Evolutionary conservation across 2,797 vertebrate species (phyloP), one percentile per base, ranked within the genome.

Genomic region (Myioborus miniatus): DNA sequence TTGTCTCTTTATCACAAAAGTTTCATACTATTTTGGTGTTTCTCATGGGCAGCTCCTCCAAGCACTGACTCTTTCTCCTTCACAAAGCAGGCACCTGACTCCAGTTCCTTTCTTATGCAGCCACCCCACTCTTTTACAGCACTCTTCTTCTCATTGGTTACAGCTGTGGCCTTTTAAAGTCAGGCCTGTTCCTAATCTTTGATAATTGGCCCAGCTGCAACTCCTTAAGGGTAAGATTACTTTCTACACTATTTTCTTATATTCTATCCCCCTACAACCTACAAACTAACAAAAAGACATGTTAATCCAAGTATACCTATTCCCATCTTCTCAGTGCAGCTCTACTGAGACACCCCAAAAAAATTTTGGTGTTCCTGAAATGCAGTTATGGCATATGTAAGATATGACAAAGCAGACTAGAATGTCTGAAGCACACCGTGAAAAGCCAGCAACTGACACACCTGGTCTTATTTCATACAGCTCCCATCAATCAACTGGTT

Each of bases 21-120:
- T 8, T 50, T 11, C 49, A 50, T 6, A 50, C 49, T 4, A 29
- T 50, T 27, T 50, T 18, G 27, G 16, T 50, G 27, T 29, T 50
- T 50, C 27, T 50, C 2, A 0, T 49, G 26, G 14, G 2, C 24
- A 50, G 1, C 27, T 29, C 16, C 16, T 50, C 49, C 2, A 4
- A 50, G 27, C 49, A 50, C 49, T 50, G 49, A 29, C 49, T 29
- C 20, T 29, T 49, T 53, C 52, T 53, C 6, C 12, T 32, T 53
- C 52, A 6, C 30, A 21, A n/a, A 53, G 2, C 1, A 21, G 12
- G 19, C 19, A n/a, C 14, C 8, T 4, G 3, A 53, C 30, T n/a
- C 30, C 12, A 32, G 30, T 14, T 53, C 30, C 30, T 19, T 14
- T 32, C 52, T 53, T 4, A 53, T 4, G 8, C 30, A 53, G 5